Evolutionary conservation across 2,888 invertebrate species (phyloP).

Genomic region (Microctonus hyperodae): DNA sequence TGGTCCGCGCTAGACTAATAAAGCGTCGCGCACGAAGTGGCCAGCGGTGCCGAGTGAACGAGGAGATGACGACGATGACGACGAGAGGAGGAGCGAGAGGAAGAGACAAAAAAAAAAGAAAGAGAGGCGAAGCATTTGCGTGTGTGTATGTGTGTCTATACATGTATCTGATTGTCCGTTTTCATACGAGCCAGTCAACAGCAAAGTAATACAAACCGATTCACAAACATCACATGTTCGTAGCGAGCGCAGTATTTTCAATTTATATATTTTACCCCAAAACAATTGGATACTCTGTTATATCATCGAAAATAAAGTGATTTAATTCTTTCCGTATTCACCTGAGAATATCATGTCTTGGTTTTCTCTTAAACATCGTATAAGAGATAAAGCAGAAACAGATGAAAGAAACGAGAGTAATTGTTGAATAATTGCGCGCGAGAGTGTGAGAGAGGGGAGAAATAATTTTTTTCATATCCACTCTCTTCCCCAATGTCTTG

Average conservation of each 20-base stretch:
- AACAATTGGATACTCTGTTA: slow-evolving; percentile 47
- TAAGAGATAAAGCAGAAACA: not conserved
- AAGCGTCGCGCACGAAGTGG: slow-evolving; percentile 60
- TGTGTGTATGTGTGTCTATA: not conserved
- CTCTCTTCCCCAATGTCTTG: slow-evolving; percentile 33
- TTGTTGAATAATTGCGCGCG: not conserved
- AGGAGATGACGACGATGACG: slow-evolving; percentile 48
- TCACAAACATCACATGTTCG: slow-evolving; percentile 56
- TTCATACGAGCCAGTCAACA: slow-evolving; percentile 36
- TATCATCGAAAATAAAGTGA: slow-evolving; percentile 25
- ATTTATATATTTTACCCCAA: slow-evolving; percentile 42
- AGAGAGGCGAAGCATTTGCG: slow-evolving; percentile 23
- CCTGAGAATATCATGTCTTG: slow-evolving; percentile 22
- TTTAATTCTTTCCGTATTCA: slow-evolving; percentile 15
- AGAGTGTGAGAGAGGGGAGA: not conserved
- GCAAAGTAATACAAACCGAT: slow-evolving; percentile 45
- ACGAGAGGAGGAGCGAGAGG: slow-evolving; percentile 39
- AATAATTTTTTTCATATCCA: slow-evolving; percentile 36
- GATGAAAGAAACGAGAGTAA: not conserved
- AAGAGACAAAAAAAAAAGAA: slow-evolving; percentile 22
- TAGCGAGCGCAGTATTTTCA: slow-evolving; percentile 56
- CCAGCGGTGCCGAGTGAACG: slow-evolving; percentile 40
- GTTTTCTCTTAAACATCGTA: slow-evolving; percentile 32
- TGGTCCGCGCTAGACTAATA: slow-evolving; percentile 61
- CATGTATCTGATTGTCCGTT: not conserved